Conservation (phyloP, 2,113 vertebrate genomes). For the Pachycephala philippinensis region DNA sequence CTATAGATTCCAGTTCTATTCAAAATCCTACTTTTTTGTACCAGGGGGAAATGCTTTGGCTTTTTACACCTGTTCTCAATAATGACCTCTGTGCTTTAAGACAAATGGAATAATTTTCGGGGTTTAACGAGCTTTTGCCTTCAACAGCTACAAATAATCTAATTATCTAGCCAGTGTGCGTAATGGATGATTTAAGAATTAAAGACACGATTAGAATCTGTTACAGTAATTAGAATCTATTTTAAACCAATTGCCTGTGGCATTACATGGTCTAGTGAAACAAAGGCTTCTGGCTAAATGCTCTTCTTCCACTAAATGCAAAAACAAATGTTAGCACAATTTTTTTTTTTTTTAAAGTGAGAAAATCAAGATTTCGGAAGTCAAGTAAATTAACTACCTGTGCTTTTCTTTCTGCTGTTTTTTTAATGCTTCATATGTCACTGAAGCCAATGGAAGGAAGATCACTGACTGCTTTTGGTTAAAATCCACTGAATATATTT, state of each 20-base stretch:
- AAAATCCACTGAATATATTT: neutral
- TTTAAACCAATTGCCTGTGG: slow-evolving; percentile 55
- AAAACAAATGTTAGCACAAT: neutral
- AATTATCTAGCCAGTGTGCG: slow-evolving; percentile 22
- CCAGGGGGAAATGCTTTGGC: neutral
- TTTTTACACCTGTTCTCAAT: slow-evolving; percentile 24
- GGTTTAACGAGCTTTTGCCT: slow-evolving; percentile 35
- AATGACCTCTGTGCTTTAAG: slow-evolving; percentile 19
- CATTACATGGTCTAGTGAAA: slow-evolving; percentile 22
- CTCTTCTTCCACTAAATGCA: neutral
- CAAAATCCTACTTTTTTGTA: neutral
- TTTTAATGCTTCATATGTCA: neutral
- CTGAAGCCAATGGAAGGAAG: neutral
- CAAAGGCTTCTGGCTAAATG: neutral
- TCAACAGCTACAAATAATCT: slow-evolving; percentile 55
- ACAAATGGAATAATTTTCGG: slow-evolving; percentile 32
- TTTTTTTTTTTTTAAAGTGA: neutral
- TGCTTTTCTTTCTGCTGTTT: neutral
- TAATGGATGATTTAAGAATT: slow-evolving; percentile 57
- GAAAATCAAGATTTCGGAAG: neutral
- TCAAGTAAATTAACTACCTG: neutral
- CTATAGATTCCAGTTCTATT: neutral
- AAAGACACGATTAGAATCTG: slow-evolving; percentile 48
- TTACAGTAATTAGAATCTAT: slow-evolving; percentile 57
- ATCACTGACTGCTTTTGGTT: neutral